phyloP scores from a whole-genome alignment of 2,113 vertebrate genomes.

The Siphamia tubifer region DNA sequence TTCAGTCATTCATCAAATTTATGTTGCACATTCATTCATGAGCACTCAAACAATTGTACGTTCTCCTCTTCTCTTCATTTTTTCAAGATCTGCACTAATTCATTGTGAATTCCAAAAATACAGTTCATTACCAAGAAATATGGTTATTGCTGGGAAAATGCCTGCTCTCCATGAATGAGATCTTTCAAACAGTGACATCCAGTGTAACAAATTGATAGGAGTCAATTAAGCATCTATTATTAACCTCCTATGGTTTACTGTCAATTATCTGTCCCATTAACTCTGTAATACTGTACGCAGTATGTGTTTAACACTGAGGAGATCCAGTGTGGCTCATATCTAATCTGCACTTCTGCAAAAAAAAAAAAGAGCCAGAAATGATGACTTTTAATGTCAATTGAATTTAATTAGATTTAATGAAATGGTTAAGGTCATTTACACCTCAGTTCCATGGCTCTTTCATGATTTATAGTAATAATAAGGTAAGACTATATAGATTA shows the following conservation, averaged over 20 bases:
- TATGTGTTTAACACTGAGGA: constrained; percentile 75
- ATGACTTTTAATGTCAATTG: constrained; percentile 74
- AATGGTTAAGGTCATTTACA: constrained; percentile 75
- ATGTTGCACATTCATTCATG: neutral
- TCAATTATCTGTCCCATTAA: constrained; percentile 86
- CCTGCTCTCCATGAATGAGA: constrained; percentile 43
- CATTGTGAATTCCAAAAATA: constrained; percentile 19
- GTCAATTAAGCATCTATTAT: constrained; percentile 82
- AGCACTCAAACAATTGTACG: too few species aligned
- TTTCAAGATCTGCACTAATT: neutral
- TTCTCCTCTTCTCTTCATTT: too few species aligned
- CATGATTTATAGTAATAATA: constrained; percentile 78
- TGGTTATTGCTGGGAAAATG: constrained; percentile 29
- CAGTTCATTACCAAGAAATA: constrained; percentile 33
- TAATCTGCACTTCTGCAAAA: constrained; percentile 63
- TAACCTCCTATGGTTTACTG: constrained; percentile 83
- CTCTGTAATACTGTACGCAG: constrained; percentile 79
- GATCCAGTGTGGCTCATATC: constrained; percentile 65
- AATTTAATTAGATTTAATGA: constrained; percentile 78
- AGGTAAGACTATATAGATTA: constrained; percentile 67
- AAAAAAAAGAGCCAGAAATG: constrained; percentile 61
- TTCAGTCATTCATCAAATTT: too few species aligned
- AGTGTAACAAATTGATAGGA: constrained; percentile 79
- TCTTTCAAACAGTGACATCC: constrained; percentile 61
- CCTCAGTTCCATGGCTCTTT: constrained; percentile 49